Evolutionary conservation across 2,888 invertebrate species (phyloP).

Genomic region (Sepiola atlantica): DNA sequence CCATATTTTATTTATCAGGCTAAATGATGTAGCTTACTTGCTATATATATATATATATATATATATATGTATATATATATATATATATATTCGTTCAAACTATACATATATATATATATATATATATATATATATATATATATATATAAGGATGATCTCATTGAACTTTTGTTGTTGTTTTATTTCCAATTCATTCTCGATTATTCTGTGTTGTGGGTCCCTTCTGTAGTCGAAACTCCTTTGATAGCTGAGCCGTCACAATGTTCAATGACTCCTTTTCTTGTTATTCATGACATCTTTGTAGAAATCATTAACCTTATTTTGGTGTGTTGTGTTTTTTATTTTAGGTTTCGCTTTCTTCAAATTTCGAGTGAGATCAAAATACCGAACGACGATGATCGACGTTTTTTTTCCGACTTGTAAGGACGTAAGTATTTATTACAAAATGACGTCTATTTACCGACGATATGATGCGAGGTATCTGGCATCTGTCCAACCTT

Average conservation of each 20-base stretch:
- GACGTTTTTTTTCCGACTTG: neutral
- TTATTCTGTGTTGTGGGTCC: neutral
- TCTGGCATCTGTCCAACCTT: neutral
- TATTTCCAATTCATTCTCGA: neutral
- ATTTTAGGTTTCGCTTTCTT: neutral
- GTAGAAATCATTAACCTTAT: neutral
- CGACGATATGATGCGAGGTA: neutral
- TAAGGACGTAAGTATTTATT: neutral
- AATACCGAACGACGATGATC: neutral
- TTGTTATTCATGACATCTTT: neutral
- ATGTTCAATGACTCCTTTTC: neutral
- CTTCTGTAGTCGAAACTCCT: neutral
- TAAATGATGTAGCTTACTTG: no score
- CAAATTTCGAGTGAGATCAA: neutral
- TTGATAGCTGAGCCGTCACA: neutral
- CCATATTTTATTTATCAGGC: no score
- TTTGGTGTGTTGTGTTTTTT: neutral
- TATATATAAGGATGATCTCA: no score
- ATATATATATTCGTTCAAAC: no score
- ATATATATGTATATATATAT: no score
- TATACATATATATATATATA: no score
- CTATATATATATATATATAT: no score
- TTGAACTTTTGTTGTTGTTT: no score
- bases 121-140: no score
- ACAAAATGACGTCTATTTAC: neutral